A percentile compares a stretch with the other conserved stretches of the same genome.
phyloP scores from a whole-genome alignment of 2,797 vertebrate species.

The Hydrolagus colliei region DNA sequence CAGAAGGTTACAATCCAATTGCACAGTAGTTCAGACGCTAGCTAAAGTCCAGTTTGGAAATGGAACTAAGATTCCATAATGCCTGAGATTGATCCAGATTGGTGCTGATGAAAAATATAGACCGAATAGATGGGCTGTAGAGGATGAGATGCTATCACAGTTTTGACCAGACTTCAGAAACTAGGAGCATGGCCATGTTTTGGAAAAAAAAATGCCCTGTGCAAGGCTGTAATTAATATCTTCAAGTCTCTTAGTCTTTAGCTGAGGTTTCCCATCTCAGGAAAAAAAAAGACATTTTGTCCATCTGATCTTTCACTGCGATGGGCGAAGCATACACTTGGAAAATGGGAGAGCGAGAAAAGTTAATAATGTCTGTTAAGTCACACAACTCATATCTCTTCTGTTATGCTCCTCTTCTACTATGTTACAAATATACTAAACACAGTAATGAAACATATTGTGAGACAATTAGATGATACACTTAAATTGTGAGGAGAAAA shows the following conservation, averaged over 20 bases:
- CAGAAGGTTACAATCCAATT: neutral
- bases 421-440: too few species aligned
- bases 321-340: neutral
- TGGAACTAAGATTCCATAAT: neutral
- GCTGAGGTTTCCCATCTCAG: neutral
- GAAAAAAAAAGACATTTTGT: neutral
- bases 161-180: neutral
- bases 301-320: neutral
- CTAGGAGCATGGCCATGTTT: neutral
- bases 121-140: neutral
- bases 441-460: neutral
- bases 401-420: too few species aligned
- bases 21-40: neutral
- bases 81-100: neutral
- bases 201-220: neutral
- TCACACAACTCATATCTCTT: neutral
- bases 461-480: neutral
- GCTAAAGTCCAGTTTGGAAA: neutral
- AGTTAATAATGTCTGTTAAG: neutral
- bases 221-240: neutral
- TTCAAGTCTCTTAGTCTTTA: neutral
- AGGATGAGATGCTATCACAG: neutral
- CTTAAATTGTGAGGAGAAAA: neutral
- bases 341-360: neutral
- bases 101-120: neutral